A percentile compares a stretch with the other conserved stretches of the same genome.
phyloP scores from a whole-genome alignment of 2,797 vertebrate genomes.

The Bradypus variegatus region DNA sequence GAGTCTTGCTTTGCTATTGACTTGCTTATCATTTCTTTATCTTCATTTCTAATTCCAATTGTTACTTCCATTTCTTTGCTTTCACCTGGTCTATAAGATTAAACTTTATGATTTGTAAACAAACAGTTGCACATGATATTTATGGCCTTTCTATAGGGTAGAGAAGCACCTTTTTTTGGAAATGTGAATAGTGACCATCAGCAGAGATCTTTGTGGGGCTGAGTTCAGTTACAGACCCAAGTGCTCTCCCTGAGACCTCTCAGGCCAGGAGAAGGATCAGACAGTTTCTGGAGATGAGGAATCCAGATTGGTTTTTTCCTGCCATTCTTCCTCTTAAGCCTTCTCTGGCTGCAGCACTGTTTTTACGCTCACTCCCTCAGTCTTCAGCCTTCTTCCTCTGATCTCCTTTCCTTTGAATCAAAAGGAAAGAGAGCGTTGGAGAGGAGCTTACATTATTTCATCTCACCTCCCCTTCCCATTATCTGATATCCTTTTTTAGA shows the following conservation, averaged over 20 bases:
- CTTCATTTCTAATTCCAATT: neutral
- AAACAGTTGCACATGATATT: neutral
- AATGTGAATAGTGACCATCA: fast-evolving
- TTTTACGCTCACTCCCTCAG: neutral
- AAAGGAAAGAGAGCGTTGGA: neutral
- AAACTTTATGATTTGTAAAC: neutral
- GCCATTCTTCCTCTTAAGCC: neutral
- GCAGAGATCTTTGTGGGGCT: neutral
- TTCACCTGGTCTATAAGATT: neutral
- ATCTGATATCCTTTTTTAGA: neutral
- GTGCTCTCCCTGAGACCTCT: neutral
- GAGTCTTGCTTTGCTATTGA: neutral
- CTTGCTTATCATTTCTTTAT: neutral
- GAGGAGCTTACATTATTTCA: neutral
- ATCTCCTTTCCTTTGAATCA: neutral
- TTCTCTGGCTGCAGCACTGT: neutral
- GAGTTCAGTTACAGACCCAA: neutral
- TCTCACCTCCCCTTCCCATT: neutral
- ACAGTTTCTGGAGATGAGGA: neutral
- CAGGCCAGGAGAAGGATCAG: neutral
- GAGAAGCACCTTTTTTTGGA: neutral
- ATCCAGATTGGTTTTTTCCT: neutral
- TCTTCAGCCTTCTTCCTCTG: neutral
- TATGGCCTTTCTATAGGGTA: neutral
- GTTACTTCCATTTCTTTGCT: neutral